Evolutionary conservation across 2,888 invertebrate genomes (phyloP).

Genomic region (Cosmorhoe ocellata): DNA sequence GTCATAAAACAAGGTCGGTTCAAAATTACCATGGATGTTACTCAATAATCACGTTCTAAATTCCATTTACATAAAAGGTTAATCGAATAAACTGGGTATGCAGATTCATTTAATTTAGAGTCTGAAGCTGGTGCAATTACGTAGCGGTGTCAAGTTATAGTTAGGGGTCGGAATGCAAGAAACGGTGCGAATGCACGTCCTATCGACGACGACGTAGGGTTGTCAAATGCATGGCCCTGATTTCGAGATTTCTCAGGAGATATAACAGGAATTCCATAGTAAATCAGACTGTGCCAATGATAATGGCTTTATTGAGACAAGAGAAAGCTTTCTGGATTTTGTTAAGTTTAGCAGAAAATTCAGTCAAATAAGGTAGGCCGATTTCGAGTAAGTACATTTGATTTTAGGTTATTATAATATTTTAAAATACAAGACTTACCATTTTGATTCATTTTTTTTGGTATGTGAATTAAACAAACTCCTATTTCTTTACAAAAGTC

Average conservation of each 20-base stretch:
- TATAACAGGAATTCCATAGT: too few relatives aligned
- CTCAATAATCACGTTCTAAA: constrained; percentile 40
- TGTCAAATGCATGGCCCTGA: not conserved
- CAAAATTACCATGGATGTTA: constrained; percentile 34
- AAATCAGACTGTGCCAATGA: not conserved
- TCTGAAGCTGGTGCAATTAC: constrained; percentile 35
- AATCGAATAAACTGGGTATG: constrained; percentile 42
- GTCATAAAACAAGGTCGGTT: constrained; percentile 27
- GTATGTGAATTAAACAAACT: too few relatives aligned
- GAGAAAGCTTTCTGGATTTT: not conserved
- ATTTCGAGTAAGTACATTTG: too few relatives aligned
- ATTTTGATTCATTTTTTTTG: too few relatives aligned
- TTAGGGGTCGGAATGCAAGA: constrained; percentile 26
- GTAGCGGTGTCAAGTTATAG: constrained; percentile 24
- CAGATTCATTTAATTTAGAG: constrained; percentile 42
- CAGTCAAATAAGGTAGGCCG: not conserved
- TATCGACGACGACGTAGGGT: constrained; percentile 20
- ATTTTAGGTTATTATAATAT: too few relatives aligned
- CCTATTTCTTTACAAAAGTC: too few relatives aligned
- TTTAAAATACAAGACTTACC: too few relatives aligned
- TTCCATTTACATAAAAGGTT: constrained; percentile 43
- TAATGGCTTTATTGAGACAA: not conserved
- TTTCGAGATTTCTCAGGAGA: not conserved
- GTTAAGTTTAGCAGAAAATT: not conserved
- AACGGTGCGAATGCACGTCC: constrained; percentile 39